Base-by-base conservation (phyloP, 2,888 invertebrate species). In the Therioaphis trifolii region DNA sequence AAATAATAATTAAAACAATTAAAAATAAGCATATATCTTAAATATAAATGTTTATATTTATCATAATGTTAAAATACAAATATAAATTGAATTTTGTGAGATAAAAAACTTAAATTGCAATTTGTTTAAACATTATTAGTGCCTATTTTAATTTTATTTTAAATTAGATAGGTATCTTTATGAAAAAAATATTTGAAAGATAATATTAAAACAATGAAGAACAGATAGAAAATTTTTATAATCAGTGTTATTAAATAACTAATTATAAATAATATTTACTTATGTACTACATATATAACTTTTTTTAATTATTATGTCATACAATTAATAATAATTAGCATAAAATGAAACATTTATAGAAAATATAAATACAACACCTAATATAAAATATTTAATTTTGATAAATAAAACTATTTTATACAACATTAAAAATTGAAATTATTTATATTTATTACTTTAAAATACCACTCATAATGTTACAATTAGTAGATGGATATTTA, bases 1-100 rank as follows among this genome's bases (percentile, higher is more conserved):
- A 52, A 52, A 14, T 7, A 24, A 40, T 29, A 68, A 52, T 24
- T 40, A 24, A 63, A 78, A 78, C 18, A 78, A 7, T 68, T 66
- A 24, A 68, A 78, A 61, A 46, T n/a, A 76, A 63, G 24, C 24
- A 68, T 52, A 78, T 49, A 66, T 52, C 35, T 68, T 52, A 79
- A 52, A 27, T 43, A 40, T 9, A 79, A 69, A 27, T 40, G 24
- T n/a, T n/a, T n/a, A n/a, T n/a, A n/a, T n/a, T n/a, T n/a, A 68
- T 79, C 35, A 15, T 14, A 40, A 12, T 27, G 21, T 35, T 12
- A 15, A 46, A 11, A 24, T 58, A 63, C 29, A n/a, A 29, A 43
- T 43, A 43, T 61, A 15, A 29, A 35, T 35, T 35, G 63, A 27
- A 29, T 40, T 68, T 35, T 77, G 18, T 18, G 21, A 0, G 12